Percentiles rank a stretch among this genome's conserved stretches.
These are phyloP conservation scores for Trilocha varians DNA, from an alignment of 2,888 invertebrate species.

Conservation along the genomic window DNA sequence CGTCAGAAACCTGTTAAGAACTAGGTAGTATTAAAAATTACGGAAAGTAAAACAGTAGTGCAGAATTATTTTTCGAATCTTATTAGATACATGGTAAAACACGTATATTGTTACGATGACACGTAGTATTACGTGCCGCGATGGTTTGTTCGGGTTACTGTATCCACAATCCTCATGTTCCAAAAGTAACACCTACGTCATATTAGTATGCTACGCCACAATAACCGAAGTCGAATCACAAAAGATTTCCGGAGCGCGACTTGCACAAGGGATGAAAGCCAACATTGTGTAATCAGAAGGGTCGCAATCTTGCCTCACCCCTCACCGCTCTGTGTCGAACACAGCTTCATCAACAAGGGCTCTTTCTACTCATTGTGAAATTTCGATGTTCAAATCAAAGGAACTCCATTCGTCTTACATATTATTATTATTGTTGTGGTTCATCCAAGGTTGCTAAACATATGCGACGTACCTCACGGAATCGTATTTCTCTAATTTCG, in stretches of 20 bases:
- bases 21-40: too few species aligned
- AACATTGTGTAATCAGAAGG: conserved; percentile 73
- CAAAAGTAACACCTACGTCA: conserved; percentile 48
- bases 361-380: conserved; percentile 63
- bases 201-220: conserved; percentile 70
- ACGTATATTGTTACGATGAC: not conserved
- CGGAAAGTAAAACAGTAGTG: too few species aligned
- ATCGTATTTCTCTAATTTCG: too few species aligned
- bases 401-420: not conserved
- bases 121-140: not conserved
- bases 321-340: conserved; percentile 53
- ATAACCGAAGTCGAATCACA: conserved; percentile 71
- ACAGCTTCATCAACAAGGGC: conserved; percentile 68
- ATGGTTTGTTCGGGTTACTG: not conserved
- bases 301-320: conserved; percentile 67
- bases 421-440: not conserved
- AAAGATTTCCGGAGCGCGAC: conserved; percentile 72
- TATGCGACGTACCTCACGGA: not conserved
- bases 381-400: conserved; percentile 25
- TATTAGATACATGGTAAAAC: not conserved
- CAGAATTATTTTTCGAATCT: not conserved
- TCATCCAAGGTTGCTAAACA: not conserved
- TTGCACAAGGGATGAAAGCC: conserved; percentile 71
- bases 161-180: conserved; percentile 46
- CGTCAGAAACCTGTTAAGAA: too few species aligned